Evolutionary conservation across 2,888 invertebrate species (phyloP).

Genomic region (Bimastos eiseni): DNA sequence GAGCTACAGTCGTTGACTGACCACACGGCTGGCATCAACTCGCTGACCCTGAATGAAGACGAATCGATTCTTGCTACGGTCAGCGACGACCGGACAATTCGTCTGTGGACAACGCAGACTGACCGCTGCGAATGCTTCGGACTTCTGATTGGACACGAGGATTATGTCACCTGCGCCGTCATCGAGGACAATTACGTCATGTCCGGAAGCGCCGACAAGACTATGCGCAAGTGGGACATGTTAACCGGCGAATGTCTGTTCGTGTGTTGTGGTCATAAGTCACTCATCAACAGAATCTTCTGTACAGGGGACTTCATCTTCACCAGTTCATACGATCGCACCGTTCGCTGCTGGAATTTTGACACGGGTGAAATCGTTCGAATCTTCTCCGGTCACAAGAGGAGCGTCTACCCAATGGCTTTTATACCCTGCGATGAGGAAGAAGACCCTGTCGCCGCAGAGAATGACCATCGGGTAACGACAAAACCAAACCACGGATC

Average conservation of each 20-base stretch:
- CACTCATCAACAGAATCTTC: conserved; percentile 63
- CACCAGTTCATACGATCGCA: conserved; percentile 60
- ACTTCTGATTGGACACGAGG: conserved; percentile 62
- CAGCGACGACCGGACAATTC: conserved; percentile 64
- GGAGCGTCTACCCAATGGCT: conserved; percentile 64
- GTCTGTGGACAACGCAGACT: conserved; percentile 64
- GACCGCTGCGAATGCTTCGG: conserved; percentile 63
- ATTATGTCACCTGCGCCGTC: conserved; percentile 64
- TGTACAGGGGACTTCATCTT: conserved; percentile 63
- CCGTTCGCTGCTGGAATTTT: conserved; percentile 64
- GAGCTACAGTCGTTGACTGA: conserved; percentile 42
- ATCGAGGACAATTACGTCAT: conserved; percentile 64
- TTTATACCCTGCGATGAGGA: conserved; percentile 64
- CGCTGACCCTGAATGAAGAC: conserved; percentile 65
- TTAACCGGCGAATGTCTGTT: conserved; percentile 63
- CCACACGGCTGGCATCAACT: conserved; percentile 62
- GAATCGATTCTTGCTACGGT: conserved; percentile 64
- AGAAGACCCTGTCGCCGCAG: too few species aligned
- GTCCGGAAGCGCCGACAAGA: conserved; percentile 65
- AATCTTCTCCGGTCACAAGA: conserved; percentile 63
- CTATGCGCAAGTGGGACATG: conserved; percentile 65
- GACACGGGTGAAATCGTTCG: conserved; percentile 62
- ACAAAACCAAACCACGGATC: neutral
- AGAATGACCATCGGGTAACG: conserved; percentile 41
- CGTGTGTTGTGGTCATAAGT: conserved; percentile 62